phyloP scores from a whole-genome alignment of 2,113 vertebrate genomes.

The Coptodon rendalli region DNA sequence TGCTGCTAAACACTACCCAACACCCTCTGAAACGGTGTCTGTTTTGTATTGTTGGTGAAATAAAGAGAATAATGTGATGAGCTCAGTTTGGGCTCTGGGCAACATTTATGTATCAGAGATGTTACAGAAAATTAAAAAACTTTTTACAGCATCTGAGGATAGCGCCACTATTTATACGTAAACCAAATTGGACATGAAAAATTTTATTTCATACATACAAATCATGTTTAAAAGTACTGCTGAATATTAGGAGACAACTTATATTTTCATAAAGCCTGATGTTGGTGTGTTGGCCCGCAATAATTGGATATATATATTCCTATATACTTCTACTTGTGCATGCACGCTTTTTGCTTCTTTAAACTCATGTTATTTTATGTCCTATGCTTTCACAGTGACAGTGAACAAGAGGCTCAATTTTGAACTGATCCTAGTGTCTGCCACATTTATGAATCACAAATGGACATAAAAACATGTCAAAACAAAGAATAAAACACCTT shows the following conservation, averaged over 20 bases:
- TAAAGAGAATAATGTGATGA: not conserved
- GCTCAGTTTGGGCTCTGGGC: not conserved
- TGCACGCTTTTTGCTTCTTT: not conserved
- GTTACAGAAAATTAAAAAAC: not conserved
- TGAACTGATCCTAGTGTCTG: not conserved
- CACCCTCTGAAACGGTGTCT: not conserved
- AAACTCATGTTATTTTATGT: not conserved
- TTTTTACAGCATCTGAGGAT: not conserved
- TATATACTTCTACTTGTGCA: not conserved
- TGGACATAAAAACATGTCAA: not conserved
- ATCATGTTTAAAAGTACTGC: not conserved
- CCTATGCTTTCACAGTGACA: not conserved
- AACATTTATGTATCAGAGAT: not conserved
- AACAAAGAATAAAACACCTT: not conserved
- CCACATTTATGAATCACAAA: not conserved
- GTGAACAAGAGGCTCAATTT: not conserved
- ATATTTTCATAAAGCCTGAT: not conserved
- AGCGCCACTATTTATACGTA: fast-evolving
- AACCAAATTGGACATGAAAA: not conserved
- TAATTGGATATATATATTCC: not conserved
- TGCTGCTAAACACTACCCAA: not conserved
- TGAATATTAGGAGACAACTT: not conserved
- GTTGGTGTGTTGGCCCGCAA: not conserved
- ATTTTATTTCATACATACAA: not conserved
- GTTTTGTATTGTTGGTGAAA: not conserved